Evolutionary conservation across 2,113 vertebrate genomes (phyloP).

Genomic region (Heptranchias perlo): DNA sequence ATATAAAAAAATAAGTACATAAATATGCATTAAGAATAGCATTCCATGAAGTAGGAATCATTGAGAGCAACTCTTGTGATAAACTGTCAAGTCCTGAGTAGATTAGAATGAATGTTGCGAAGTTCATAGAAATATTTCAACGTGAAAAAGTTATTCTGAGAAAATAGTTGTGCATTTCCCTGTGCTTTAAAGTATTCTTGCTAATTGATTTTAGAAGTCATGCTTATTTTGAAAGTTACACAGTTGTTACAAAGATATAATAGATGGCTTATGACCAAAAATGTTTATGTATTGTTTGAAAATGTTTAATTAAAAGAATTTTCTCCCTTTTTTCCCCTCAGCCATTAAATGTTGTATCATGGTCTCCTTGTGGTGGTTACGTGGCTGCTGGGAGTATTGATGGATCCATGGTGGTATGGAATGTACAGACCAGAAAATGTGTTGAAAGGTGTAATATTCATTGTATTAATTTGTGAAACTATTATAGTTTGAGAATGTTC

Average conservation of each 20-base stretch:
- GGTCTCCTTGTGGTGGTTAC: slow-evolving; percentile 83
- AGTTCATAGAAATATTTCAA: neutral
- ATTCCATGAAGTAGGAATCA: neutral
- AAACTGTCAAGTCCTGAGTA: neutral
- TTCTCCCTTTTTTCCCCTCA: slow-evolving; percentile 48
- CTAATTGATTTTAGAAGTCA: neutral
- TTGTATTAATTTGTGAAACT: neutral
- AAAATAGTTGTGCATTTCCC: neutral
- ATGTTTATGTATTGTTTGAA: neutral
- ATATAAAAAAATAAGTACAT: neutral
- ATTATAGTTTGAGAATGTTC: neutral
- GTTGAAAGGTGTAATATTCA: slow-evolving; percentile 70
- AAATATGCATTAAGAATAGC: neutral
- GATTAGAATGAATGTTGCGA: neutral
- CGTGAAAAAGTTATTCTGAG: neutral
- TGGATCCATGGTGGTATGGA: slow-evolving; percentile 76
- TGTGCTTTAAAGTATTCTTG: neutral
- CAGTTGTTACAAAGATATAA: too few relatives aligned
- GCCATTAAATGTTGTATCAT: slow-evolving; percentile 78
- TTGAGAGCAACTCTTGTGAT: neutral
- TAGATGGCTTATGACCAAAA: neutral
- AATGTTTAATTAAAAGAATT: neutral
- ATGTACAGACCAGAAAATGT: slow-evolving; percentile 69
- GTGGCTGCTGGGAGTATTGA: slow-evolving; percentile 77
- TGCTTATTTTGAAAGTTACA: neutral